Conservation (phyloP, 2,888 invertebrate species). For the Trachelus stipa region DNA sequence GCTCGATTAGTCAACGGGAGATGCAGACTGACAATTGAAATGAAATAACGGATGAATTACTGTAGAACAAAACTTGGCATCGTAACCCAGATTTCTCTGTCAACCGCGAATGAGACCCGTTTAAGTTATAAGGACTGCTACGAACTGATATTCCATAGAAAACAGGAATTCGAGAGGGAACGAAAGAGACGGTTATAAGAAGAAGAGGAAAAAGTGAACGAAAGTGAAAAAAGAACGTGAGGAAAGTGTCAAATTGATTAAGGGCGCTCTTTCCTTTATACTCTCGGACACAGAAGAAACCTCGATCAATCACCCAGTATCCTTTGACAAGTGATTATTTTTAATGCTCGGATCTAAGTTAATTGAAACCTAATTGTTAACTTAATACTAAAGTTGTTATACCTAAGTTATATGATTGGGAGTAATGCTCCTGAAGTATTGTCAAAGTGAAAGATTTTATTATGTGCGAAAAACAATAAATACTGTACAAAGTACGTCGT, state of each 20-base stretch:
- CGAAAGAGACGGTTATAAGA: background rate
- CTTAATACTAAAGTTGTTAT: constrained; percentile 43
- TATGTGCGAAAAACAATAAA: constrained; percentile 48
- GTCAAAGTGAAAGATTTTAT: constrained; percentile 53
- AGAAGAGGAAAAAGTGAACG: background rate
- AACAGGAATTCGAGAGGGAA: background rate
- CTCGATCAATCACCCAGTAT: constrained; percentile 23
- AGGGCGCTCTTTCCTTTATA: constrained; percentile 13
- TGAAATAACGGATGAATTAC: constrained; percentile 6
- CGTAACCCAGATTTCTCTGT: background rate
- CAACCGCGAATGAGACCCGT: background rate
- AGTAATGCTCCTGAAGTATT: constrained; percentile 44
- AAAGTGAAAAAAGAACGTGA: no score
- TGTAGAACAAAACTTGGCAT: background rate
- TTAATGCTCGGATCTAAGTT: constrained; percentile 37
- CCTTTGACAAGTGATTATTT: constrained; percentile 34
- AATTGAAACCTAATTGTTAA: constrained; percentile 33
- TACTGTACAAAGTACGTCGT: constrained; percentile 45
- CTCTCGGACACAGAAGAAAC: constrained; percentile 18
- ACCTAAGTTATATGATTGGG: constrained; percentile 41
- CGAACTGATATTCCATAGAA: background rate
- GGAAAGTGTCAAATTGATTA: background rate
- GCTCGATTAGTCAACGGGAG: constrained; percentile 29
- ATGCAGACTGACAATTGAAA: constrained; percentile 22
- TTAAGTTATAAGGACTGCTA: background rate